Percentiles rank a stretch among this genome's conserved stretches.
These are phyloP conservation scores for Pasiphila rectangulata DNA, from an alignment of 2,888 invertebrate genomes.

Conservation along the genomic window DNA sequence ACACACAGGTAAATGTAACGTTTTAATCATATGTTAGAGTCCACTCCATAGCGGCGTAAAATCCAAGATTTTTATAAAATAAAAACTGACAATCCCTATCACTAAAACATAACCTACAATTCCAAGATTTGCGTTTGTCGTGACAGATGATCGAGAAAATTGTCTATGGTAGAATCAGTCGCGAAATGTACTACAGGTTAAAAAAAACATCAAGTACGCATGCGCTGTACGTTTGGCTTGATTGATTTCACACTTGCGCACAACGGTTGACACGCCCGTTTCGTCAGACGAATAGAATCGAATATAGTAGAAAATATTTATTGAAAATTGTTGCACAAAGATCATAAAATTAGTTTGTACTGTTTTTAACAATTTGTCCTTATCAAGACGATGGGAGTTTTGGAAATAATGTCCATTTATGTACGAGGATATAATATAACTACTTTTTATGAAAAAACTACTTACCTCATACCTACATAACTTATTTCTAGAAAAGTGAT, in stretches of 20 bases:
- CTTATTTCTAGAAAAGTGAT: no score
- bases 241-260: slow-evolving; percentile 6
- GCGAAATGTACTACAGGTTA: slow-evolving; percentile 5
- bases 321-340: no score
- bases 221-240: slow-evolving; percentile 5
- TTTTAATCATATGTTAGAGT: slow-evolving; percentile 47
- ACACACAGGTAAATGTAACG: slow-evolving; percentile 30
- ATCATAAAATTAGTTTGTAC: no score
- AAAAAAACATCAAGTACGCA: slow-evolving; percentile 7
- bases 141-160: neutral
- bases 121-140: slow-evolving; percentile 13
- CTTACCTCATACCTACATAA: no score
- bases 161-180: slow-evolving; percentile 1
- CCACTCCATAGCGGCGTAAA: slow-evolving; percentile 54
- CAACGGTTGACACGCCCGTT: slow-evolving; percentile 1
- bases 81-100: slow-evolving; percentile 72
- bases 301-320: no score
- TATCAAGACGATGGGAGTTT: no score
- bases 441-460: no score
- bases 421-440: no score
- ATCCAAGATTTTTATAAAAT: slow-evolving; percentile 46
- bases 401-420: no score
- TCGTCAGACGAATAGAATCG: neutral
- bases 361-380: no score
- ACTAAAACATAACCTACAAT: slow-evolving; percentile 77